Conservation (phyloP, 2,888 invertebrate species). For the Sesia bembeciformis region DNA sequence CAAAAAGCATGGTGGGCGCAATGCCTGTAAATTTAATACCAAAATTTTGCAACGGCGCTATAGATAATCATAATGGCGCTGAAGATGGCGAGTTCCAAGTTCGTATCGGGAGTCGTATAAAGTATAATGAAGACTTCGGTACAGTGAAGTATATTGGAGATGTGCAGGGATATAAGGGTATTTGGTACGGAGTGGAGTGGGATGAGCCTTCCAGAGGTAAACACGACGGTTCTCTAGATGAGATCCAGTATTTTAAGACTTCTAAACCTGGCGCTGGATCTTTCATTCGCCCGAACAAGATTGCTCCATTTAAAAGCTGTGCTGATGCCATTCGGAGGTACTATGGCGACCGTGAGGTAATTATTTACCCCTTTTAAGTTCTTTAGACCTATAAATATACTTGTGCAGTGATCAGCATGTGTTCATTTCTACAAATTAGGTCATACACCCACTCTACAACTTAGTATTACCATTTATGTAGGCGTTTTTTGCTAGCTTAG, state of each 20-base stretch:
- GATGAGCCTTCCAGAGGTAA: slow-evolving; percentile 91
- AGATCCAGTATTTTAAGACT: slow-evolving; percentile 85
- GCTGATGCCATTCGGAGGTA: slow-evolving; percentile 79
- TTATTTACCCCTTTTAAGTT: neutral
- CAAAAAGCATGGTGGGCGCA: slow-evolving; percentile 70
- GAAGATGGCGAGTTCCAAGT: slow-evolving; percentile 59
- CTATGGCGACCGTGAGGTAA: slow-evolving; percentile 64
- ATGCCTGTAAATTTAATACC: slow-evolving; percentile 71
- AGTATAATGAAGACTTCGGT: slow-evolving; percentile 56
- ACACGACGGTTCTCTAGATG: slow-evolving; percentile 91
- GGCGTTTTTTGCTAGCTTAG: too few relatives aligned
- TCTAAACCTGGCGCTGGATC: slow-evolving; percentile 88
- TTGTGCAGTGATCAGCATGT: neutral
- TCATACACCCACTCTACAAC: slow-evolving; percentile 21
- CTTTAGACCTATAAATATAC: neutral
- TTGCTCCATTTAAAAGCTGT: slow-evolving; percentile 80
- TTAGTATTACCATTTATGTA: too few relatives aligned
- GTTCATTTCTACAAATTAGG: slow-evolving; percentile 13
- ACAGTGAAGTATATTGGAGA: slow-evolving; percentile 85
- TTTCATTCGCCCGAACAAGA: slow-evolving; percentile 89
- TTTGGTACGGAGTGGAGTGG: slow-evolving; percentile 98
- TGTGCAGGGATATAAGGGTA: slow-evolving; percentile 79
- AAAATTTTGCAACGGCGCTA: slow-evolving; percentile 68
- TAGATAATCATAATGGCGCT: slow-evolving; percentile 67
- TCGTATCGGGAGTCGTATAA: slow-evolving; percentile 60